Evolutionary conservation across 2,888 invertebrate species (phyloP).

Genomic region (Pyrocoelia pectoralis): DNA sequence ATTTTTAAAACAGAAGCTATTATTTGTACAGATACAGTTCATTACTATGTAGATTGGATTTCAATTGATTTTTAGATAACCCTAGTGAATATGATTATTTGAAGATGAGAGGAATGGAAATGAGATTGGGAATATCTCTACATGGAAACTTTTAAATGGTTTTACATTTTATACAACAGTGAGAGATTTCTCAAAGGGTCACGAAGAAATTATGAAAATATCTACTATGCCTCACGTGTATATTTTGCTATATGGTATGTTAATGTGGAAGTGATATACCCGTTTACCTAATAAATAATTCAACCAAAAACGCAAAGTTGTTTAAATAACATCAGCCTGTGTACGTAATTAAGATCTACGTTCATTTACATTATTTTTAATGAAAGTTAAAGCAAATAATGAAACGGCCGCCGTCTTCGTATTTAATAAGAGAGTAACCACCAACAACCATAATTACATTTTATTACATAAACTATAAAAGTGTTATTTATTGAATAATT

Average conservation of each 20-base stretch:
- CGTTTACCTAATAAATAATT: not conserved
- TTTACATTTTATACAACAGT: conserved; percentile 10
- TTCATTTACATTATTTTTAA: not conserved
- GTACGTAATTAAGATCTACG: not conserved
- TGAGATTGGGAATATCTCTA: conserved; percentile 23
- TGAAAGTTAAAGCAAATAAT: not conserved
- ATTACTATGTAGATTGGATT: conserved; percentile 41
- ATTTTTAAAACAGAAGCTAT: too few relatives aligned
- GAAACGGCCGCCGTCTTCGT: not conserved
- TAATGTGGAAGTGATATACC: too few relatives aligned
- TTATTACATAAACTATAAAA: conserved; percentile 11
- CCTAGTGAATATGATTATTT: conserved; percentile 36
- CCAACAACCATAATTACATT: too few relatives aligned
- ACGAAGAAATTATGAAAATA: conserved; percentile 1
- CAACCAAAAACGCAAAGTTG: not conserved
- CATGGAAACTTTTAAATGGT: conserved; percentile 23
- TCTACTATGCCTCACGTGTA: not conserved
- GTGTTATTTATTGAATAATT: not conserved
- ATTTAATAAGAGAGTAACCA: too few relatives aligned
- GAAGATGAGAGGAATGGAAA: conserved; percentile 32
- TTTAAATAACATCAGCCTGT: not conserved
- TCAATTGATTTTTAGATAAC: conserved; percentile 40
- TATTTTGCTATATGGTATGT: not conserved
- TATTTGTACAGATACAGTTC: conserved; percentile 13
- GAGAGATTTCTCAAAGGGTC: conserved; percentile 9